Evolutionary conservation across 92 coral and sea anemone species (phyloP).

Genomic region (Micromussa lordhowensis): DNA sequence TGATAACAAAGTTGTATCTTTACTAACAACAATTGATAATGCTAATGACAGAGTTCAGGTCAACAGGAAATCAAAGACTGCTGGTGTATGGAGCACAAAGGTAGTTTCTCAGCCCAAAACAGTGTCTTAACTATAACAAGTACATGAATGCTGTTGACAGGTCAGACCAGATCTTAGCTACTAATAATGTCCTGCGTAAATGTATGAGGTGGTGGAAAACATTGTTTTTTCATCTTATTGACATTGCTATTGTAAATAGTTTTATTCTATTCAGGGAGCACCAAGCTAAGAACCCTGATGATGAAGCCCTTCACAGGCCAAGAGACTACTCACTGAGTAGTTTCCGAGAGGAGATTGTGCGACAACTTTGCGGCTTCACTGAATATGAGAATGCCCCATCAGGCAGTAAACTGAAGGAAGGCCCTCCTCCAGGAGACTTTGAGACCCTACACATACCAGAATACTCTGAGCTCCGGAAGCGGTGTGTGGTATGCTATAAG

Average conservation of each 20-base stretch:
- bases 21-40: not conserved
- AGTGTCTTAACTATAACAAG: constrained; percentile 43
- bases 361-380: constrained; percentile 50
- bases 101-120: constrained; percentile 45
- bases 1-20: constrained; percentile 41
- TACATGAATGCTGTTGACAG: constrained; percentile 61
- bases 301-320: constrained; percentile 25
- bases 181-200: not conserved
- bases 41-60: constrained; percentile 40
- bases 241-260: constrained; percentile 2
- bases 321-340: constrained; percentile 4
- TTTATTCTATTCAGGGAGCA: constrained; percentile 44
- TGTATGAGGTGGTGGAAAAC: constrained; percentile 28
- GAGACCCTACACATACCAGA: too few species aligned
- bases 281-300: constrained; percentile 5
- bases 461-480: too few species aligned
- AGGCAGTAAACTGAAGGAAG: too few species aligned
- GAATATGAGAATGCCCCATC: constrained; percentile 20
- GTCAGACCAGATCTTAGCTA: constrained; percentile 60
- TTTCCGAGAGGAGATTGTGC: constrained; percentile 54
- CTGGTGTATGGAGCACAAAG: constrained; percentile 19
- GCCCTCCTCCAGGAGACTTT: too few species aligned
- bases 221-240: constrained; percentile 40
- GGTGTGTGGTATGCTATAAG: too few species aligned
- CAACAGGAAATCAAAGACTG: constrained; percentile 26